Evolutionary conservation across 1,140 invertebrate genomes (phyloP), one percentile per base, ranked within the genome.

Genomic region (Brachionus manjavacas): DNA sequence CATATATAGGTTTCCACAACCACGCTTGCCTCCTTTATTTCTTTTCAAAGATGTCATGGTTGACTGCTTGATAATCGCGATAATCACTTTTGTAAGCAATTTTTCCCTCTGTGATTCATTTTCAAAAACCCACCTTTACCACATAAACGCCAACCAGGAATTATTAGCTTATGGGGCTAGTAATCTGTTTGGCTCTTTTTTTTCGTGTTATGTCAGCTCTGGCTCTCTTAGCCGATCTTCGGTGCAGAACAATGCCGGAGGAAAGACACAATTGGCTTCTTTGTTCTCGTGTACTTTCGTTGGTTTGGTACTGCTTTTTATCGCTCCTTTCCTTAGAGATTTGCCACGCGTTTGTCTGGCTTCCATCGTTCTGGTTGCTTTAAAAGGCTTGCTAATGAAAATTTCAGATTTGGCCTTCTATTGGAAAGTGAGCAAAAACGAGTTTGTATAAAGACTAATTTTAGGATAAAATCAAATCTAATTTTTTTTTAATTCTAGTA

Each of bases 51-150:
- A 76, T 9, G 46, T 76, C 2, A 20, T 76, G 20, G 9, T 76
- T 20, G 39, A 76, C 8, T 76, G 39, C 11, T 43, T 46, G 1
- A 20, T 76, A n/a, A 94, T 97, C 85, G 93, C 94, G 2, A 93
- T 98, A 88, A 94, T 98, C 0, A 93, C 94, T 0, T 97, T 95
- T 89, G 94, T 94, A 0, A 93, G 97, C 41, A 93, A 94, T 3
- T 94, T 98, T 90, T 97, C 96, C 0, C 94, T 98, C 94, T 94
- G 93, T 0, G 91, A 96, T 83, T 95, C 96, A 66, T 94, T 97
- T 88, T 94, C 95, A 1, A 92, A 93, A 85, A 96, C 95, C 89
- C 91, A 94, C 80, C 93, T 93, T 85, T 98, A 98, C 87, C 92
- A 94, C 85, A 91, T 98, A 1, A 92, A 95, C 85, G 91, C 94